phyloP scores from a whole-genome alignment of 2,113 vertebrate genomes.

The Morone chrysops region DNA sequence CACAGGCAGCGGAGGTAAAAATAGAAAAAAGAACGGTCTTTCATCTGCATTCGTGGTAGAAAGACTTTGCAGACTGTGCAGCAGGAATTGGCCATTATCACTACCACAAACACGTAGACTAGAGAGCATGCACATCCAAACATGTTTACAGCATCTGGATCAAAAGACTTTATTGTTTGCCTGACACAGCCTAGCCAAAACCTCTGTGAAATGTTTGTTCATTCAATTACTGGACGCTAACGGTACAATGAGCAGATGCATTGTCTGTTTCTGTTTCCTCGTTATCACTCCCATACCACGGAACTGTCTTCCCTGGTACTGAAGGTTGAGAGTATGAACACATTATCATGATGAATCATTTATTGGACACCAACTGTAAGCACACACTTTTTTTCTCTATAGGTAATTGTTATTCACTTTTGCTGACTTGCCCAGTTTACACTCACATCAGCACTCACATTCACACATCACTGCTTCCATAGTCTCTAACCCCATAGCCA shows the following conservation, averaged over 20 bases:
- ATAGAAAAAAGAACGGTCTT: neutral
- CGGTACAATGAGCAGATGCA: neutral
- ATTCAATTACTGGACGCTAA: neutral
- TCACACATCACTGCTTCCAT: neutral
- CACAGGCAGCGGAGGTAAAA: conserved; percentile 20
- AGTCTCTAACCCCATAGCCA: too few relatives aligned
- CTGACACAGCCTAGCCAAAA: neutral
- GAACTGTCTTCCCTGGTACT: neutral
- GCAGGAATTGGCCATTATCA: conserved; percentile 20
- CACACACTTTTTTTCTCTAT: neutral
- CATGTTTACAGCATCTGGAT: neutral
- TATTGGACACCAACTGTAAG: neutral
- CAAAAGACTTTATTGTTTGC: conserved; percentile 1
- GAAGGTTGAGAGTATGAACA: neutral
- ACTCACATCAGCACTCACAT: neutral
- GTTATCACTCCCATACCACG: neutral
- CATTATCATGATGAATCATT: neutral
- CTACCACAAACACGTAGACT: conserved; percentile 2
- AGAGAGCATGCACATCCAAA: neutral
- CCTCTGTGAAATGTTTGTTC: neutral
- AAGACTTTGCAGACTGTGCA: conserved; percentile 11
- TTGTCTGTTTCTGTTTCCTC: neutral
- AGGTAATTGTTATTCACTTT: neutral
- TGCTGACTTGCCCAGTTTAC: neutral
- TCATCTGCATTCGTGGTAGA: neutral